A percentile compares a stretch with the other conserved stretches of the same genome.
These are phyloP conservation scores for Steinernema hermaphroditum DNA, from an alignment of 2,888 invertebrate species.

Conservation along the genomic window DNA sequence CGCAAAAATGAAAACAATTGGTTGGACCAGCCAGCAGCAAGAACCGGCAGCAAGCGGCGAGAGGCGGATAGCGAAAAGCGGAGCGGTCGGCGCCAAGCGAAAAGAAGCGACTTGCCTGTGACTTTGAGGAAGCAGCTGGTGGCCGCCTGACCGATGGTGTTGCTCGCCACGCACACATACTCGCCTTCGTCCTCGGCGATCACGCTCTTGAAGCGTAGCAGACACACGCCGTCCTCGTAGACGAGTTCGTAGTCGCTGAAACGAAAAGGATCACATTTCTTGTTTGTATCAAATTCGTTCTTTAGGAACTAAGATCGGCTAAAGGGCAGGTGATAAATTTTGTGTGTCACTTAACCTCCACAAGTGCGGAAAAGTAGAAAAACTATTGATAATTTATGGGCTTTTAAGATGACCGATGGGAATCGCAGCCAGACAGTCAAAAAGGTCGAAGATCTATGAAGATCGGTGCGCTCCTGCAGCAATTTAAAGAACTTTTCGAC, in stretches of 20 bases:
- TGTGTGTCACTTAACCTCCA: too few relatives aligned
- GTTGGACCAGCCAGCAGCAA: neutral
- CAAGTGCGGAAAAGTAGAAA: too few relatives aligned
- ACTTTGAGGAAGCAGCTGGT: conserved; percentile 69
- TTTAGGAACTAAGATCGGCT: too few relatives aligned
- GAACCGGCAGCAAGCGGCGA: neutral
- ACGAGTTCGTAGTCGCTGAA: conserved; percentile 61
- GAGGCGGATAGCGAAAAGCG: neutral
- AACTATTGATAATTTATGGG: too few relatives aligned
- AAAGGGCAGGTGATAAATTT: too few relatives aligned
- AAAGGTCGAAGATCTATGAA: too few relatives aligned
- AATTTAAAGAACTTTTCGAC: too few relatives aligned
- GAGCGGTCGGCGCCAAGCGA: neutral
- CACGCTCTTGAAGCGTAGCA: conserved; percentile 55
- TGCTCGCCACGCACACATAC: conserved; percentile 81
- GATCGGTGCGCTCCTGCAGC: too few relatives aligned
- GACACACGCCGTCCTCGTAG: conserved; percentile 64
- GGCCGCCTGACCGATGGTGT: conserved; percentile 80
- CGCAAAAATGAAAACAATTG: conserved; percentile 30
- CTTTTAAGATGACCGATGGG: too few relatives aligned
- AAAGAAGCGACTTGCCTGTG: conserved; percentile 48
- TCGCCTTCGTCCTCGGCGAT: conserved; percentile 80
- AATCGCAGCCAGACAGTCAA: too few relatives aligned
- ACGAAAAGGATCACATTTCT: conserved; percentile 21
- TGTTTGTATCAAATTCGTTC: too few relatives aligned